Base-by-base conservation (phyloP, 2,797 vertebrate species). In the Enteromius mattozi region DNA sequence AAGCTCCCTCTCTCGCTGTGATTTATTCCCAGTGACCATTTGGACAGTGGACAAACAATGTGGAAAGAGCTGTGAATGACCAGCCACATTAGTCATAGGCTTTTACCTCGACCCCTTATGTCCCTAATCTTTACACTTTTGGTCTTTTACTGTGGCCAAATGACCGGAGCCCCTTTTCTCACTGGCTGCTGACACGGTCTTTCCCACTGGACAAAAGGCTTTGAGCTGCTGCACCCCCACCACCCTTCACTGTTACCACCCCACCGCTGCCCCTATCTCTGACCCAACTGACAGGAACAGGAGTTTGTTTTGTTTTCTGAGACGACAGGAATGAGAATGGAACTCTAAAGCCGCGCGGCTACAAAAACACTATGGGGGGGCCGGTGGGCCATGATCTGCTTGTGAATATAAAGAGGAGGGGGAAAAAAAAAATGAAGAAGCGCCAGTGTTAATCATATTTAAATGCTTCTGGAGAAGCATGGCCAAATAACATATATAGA, bases 11-110 rank as follows among this genome's bases (percentile, higher is more conserved):
- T 86, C 91, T 92, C 90, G 84, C 88, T 88, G 91, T 91, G 94
- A 95, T 95, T 95, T 94, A 95, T 94, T 96, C 95, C 86, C 86
- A 83, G 93, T 91, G 94, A 91, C 94, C 96, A 97, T 96, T 96
- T 96, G 96, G 94, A 94, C 93, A 89, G 88, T 89, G 93, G 92
- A 93, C 94, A 92, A 89, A 96, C 95, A 96, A 95, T 94, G 94
- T 86, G 82, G 90, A 80, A 87, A 88, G 47, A 21, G 88, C 80
- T 59, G 72, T 88, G 88, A 90, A 88, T 88, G 87, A 88, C 86
- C 90, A 91, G 84, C 87, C 86, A 69, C 92, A 94, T 96, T 96
- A 96, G 96, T 97, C 96, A 97, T 95, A 96, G 93, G 91, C 95
- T 95, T 93, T 92, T 93, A 88, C 87, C 92, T 83, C 90, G 91